Conservation (phyloP, 1,140 invertebrate genomes). For the Drosophila repletoides region DNA sequence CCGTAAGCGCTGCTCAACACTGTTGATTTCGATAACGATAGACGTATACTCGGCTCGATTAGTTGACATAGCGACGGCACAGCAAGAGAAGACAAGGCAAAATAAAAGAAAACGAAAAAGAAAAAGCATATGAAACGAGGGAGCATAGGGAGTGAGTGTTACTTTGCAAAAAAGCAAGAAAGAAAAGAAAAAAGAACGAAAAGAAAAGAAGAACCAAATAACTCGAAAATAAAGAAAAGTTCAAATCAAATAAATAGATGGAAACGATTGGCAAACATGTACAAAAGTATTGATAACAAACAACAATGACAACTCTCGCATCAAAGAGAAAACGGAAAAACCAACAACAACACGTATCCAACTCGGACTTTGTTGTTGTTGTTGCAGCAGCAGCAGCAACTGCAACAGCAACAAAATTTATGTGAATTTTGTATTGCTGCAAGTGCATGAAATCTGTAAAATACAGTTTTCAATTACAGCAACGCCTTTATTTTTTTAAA, state of each 20-base stretch:
- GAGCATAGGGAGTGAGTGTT: constrained; percentile 52
- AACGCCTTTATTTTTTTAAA: constrained; percentile 6
- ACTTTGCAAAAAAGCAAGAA: constrained; percentile 42
- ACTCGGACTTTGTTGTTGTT: too few species aligned
- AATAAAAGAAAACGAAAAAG: constrained; percentile 41
- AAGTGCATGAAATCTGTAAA: constrained; percentile 29
- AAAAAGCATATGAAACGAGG: constrained; percentile 47
- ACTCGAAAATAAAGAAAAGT: constrained; percentile 49
- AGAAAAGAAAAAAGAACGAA: constrained; percentile 22
- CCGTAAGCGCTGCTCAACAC: constrained; percentile 4
- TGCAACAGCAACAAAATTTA: constrained; percentile 13
- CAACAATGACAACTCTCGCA: constrained; percentile 37
- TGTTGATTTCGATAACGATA: not conserved
- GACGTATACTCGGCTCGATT: constrained; percentile 21
- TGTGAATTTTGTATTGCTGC: constrained; percentile 20
- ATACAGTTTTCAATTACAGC: constrained; percentile 11
- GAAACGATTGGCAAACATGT: constrained; percentile 30
- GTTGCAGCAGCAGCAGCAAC: constrained; percentile 12
- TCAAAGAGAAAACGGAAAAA: constrained; percentile 35
- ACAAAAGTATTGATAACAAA: constrained; percentile 38
- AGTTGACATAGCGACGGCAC: constrained; percentile 33
- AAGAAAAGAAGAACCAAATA: constrained; percentile 35
- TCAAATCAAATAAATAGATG: constrained; percentile 19
- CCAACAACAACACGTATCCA: constrained; percentile 7
- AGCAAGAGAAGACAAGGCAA: constrained; percentile 44